These are phyloP conservation scores for Alaudala cheleensis DNA, from an alignment of 2,113 vertebrate genomes.

Conservation along the genomic window DNA sequence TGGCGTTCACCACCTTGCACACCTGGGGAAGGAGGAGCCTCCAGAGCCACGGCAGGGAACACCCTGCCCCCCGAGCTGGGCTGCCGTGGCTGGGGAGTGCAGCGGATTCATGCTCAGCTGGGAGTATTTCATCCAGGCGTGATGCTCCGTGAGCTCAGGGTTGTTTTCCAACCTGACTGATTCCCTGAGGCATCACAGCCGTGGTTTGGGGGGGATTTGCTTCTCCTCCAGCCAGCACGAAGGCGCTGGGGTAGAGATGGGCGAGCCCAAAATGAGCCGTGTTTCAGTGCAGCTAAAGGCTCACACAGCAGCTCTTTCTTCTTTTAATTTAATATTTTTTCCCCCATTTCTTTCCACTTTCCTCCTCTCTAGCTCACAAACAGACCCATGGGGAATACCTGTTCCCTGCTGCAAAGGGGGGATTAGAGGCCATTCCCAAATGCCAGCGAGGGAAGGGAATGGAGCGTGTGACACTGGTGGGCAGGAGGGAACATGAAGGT, in stretches of 20 bases:
- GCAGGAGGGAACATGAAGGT: constrained; percentile 6
- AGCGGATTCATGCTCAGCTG: background rate
- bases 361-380: constrained; percentile 7
- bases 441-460: background rate
- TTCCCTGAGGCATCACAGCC: background rate
- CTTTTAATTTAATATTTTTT: background rate
- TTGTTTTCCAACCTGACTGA: background rate
- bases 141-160: background rate
- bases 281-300: background rate
- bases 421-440: background rate
- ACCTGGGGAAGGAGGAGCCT: constrained; percentile 70
- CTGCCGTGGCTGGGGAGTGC: background rate
- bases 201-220: background rate
- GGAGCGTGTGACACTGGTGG: background rate
- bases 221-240: background rate
- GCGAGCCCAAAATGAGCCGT: background rate
- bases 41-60: background rate
- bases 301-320: accelerated
- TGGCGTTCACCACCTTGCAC: constrained; percentile 88
- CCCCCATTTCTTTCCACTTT: background rate
- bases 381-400: background rate
- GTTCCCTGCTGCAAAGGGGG: background rate
- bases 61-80: background rate
- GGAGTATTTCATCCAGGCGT: background rate
- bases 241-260: background rate